These are phyloP conservation scores for Dendrocincla tyrannina DNA, from an alignment of 2,797 vertebrate species.

Conservation along the genomic window DNA sequence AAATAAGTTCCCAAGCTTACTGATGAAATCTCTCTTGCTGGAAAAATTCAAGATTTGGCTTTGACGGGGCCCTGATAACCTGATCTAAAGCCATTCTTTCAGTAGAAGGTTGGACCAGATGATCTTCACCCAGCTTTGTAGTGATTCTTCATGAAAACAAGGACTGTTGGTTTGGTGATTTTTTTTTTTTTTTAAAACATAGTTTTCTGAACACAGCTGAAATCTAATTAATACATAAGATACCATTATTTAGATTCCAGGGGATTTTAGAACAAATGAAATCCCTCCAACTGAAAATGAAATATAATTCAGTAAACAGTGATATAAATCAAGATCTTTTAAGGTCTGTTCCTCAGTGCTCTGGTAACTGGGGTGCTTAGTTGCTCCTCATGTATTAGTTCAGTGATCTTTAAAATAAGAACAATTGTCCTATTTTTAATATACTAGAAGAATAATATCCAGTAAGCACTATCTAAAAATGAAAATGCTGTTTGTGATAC, in stretches of 20 bases:
- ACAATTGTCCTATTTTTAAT: neutral
- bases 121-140: neutral
- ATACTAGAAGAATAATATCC: neutral
- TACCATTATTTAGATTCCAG: neutral
- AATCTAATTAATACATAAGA: neutral
- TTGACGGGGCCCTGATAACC: neutral
- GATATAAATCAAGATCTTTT: neutral
- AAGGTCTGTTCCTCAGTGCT: neutral
- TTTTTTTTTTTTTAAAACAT: neutral
- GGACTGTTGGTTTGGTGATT: neutral
- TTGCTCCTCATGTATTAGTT: neutral
- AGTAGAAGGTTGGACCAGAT: neutral
- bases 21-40: neutral
- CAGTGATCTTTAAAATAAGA: neutral
- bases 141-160: neutral
- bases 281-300: neutral
- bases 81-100: neutral
- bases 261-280: neutral
- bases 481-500: neutral
- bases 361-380: neutral
- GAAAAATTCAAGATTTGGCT: neutral
- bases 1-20: neutral
- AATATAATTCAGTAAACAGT: neutral
- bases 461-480: neutral
- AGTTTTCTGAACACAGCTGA: neutral